These are phyloP conservation scores for Bombus turneri DNA, from an alignment of 1,140 invertebrate genomes.

Conservation along the genomic window DNA sequence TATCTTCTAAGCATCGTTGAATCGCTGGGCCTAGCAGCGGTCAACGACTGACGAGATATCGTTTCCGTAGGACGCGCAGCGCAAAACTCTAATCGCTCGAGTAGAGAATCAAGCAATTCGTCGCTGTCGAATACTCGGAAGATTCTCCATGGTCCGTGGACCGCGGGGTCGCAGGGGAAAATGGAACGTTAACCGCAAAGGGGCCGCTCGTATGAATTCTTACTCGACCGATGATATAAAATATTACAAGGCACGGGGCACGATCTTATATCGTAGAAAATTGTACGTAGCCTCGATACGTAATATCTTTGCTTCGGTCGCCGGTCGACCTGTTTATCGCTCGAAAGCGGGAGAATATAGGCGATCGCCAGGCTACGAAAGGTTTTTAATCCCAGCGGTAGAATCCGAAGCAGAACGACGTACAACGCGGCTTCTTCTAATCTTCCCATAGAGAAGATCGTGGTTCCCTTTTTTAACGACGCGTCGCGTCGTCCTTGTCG, in stretches of 20 bases:
- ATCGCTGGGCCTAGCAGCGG: too few relatives aligned
- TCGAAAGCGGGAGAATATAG: rapidly evolving
- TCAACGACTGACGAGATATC: too few relatives aligned
- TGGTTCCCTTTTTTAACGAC: constrained; percentile 51
- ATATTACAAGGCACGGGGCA: constrained; percentile 70
- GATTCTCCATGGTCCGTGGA: constrained; percentile 42
- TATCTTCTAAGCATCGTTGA: too few relatives aligned
- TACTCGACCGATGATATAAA: constrained; percentile 77
- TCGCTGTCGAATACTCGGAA: neutral
- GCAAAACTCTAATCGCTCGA: too few relatives aligned
- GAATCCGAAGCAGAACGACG: neutral
- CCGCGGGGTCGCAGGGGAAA: neutral
- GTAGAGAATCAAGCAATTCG: rapidly evolving
- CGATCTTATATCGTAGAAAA: neutral
- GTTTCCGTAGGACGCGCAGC: too few relatives aligned
- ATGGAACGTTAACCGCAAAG: constrained; percentile 12
- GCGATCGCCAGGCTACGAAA: too few relatives aligned
- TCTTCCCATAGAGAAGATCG: constrained; percentile 55
- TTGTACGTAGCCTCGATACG: constrained; percentile 62
- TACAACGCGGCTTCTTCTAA: constrained; percentile 37
- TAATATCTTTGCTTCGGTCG: constrained; percentile 67
- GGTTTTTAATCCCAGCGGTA: constrained; percentile 13
- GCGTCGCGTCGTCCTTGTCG: too few relatives aligned
- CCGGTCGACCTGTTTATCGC: neutral
- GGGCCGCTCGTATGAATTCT: constrained; percentile 72